Base-by-base conservation (phyloP, 1,140 invertebrate genomes). In the Lysiphlebus fabarum region DNA sequence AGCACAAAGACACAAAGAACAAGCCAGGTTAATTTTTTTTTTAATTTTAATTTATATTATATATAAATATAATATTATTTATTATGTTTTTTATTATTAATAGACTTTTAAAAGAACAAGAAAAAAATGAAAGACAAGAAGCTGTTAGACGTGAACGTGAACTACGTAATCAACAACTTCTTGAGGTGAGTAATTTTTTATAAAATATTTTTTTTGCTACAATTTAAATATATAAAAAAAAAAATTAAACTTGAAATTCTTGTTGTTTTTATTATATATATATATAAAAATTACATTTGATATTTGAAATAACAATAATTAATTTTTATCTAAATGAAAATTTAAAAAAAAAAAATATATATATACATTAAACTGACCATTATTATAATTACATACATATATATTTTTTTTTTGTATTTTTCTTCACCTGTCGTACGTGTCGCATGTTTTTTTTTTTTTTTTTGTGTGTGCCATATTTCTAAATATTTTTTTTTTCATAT, bases 91-190 rank as follows among this genome's bases (percentile, higher is more conserved):
- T 26, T 26, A 2, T 26, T 26, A 26, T 26, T 26, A 0, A 26
- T 73, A 87, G 87, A 77, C 74, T 90, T 56, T 78, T 87, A 53
- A 86, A 87, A 68, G 88, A 91, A 64, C 84, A 89, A 60, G 92
- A 95, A 73, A 87, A 88, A 66, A 82, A 85, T 38, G 90, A 93
- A 66, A 82, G 87, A 59, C 83, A 90, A 68, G 90, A 92, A 71
- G 87, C 88, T 65, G 84, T 87, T 51, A 81, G 87, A 44, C 82
- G 87, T 55, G 90, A 92, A 69, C 82, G 86, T 60, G 90, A 92
- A 69, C 81, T 88, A 33, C 81, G 87, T 64, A 87, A 87, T 67
- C 88, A 90, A 65, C 87, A 89, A 68, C 75, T 87, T 9, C 77
- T 87, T 41, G 87, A 88, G 82, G 83, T 84, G 66, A 77, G 73